Conservation (phyloP, 2,888 invertebrate species). For the Spialia ferax region DNA sequence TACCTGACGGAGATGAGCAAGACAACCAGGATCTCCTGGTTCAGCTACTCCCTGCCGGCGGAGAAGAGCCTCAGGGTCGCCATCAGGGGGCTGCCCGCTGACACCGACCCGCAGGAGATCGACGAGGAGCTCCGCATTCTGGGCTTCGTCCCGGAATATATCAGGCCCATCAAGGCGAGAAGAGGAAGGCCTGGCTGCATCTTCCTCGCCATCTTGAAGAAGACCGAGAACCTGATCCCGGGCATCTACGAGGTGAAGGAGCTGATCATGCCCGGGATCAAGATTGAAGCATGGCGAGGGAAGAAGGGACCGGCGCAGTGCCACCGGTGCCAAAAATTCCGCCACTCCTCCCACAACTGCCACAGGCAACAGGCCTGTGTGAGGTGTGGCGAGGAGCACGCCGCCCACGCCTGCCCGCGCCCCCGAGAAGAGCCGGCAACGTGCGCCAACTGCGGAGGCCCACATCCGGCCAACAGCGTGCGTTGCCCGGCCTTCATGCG, state of each 20-base stretch:
- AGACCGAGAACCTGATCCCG: slow-evolving; percentile 36
- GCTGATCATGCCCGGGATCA: slow-evolving; percentile 47
- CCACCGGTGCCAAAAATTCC: slow-evolving; percentile 46
- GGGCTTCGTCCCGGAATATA: slow-evolving; percentile 29
- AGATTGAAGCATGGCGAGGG: slow-evolving; percentile 43
- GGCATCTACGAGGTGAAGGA: slow-evolving; percentile 41
- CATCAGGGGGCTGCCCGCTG: slow-evolving; percentile 8
- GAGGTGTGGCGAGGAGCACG: slow-evolving; percentile 20
- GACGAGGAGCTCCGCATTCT: slow-evolving; percentile 22
- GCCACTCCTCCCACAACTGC: slow-evolving; percentile 46
- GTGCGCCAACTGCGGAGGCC: slow-evolving; percentile 8
- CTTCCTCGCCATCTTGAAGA: slow-evolving; percentile 40
- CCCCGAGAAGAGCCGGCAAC: slow-evolving; percentile 8
- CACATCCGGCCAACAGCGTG: slow-evolving; percentile 31
- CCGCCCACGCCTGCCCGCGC: slow-evolving; percentile 3
- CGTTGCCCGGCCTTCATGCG: slow-evolving; percentile 39
- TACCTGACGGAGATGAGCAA: background rate
- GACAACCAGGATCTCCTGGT: background rate
- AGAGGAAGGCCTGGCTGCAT: slow-evolving; percentile 30
- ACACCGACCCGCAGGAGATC: slow-evolving; percentile 35
- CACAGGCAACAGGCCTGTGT: slow-evolving; percentile 38
- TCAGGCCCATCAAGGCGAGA: slow-evolving; percentile 30
- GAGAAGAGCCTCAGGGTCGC: background rate
- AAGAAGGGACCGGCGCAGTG: slow-evolving; percentile 37
- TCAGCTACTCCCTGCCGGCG: background rate